Base-by-base conservation (phyloP, 2,888 invertebrate species). In the Enchytraeus crypticus region DNA sequence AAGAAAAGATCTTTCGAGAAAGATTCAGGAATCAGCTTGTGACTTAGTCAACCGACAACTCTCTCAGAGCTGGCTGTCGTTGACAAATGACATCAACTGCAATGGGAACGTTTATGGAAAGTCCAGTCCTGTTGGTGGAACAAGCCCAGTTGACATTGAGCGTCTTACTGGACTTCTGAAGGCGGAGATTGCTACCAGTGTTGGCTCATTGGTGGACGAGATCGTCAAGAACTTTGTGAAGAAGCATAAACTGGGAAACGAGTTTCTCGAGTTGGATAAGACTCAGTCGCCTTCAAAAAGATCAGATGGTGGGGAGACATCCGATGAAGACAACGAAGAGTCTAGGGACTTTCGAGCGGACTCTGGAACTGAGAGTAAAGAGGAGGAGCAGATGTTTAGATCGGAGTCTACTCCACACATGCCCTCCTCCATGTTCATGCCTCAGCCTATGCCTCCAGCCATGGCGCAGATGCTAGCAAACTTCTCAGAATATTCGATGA, bases 131-230 rank as follows among this genome's bases (percentile, higher is more conserved):
- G 3, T 59, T 26, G 26, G 53, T 8, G 58, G 51, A 21, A 32
- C 30, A 33, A 53, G 51, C 27, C 45, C 59, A n/a, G 43, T 2
- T 14, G 59, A 59, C 27, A n/a, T 93, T 8, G 90, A 92, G 76
- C 88, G 88, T 57, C 83, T 96, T 57, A 90, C 92, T n/a, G 90
- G 92, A 74, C 86, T 88, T 59, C 83, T 96, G 3, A 95, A 95
- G 81, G 87, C 86, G 57, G 93, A 95, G 82, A 88, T 96, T 68
- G 87, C 88, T 30, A 85, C 88, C 38, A 89, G 89, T 1, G 80
- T 95, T 53, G 86, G 88, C 26, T 88, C 86, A 69, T 83, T 92
- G 51, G 88, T 95, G 69, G 93, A 95, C 79, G 88, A 89, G 23
- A 88, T 92, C 64, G 85, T 92, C 64, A 86, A 88, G 32, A 84